Conservation (phyloP, 2,113 vertebrate genomes). For the Micronycteris hirsuta region DNA sequence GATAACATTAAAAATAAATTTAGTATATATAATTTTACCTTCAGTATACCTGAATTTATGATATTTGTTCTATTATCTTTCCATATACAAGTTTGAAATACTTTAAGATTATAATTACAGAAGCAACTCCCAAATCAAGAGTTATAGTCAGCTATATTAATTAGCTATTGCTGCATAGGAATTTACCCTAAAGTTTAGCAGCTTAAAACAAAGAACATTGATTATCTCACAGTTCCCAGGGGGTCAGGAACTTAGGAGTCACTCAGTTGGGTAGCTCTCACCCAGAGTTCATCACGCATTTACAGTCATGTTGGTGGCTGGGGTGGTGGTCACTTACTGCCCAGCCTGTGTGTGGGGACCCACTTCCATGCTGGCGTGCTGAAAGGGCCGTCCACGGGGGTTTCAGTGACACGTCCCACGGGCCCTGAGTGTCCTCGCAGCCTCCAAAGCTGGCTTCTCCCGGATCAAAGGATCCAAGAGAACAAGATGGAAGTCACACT, state of each 20-base stretch:
- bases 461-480: not conserved
- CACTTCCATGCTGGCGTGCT: not conserved
- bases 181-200: no score
- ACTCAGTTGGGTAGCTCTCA: not conserved
- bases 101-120: not conserved
- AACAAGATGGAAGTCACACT: not conserved
- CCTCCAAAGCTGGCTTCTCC: not conserved
- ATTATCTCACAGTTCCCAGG: no score
- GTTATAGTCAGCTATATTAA: not conserved
- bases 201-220: no score
- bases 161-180: not conserved
- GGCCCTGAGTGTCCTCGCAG: not conserved
- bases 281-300: not conserved
- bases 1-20: no score
- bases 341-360: not conserved
- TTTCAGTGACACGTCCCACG: accelerated
- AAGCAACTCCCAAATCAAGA: not conserved
- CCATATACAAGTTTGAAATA: not conserved
- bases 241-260: no score
- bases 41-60: not conserved
- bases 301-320: not conserved
- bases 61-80: not conserved
- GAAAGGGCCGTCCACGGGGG: not conserved
- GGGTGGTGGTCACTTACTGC: not conserved
- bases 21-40: not conserved